Base-by-base conservation (phyloP, 1,140 invertebrate genomes). In the Euura lappo region DNA sequence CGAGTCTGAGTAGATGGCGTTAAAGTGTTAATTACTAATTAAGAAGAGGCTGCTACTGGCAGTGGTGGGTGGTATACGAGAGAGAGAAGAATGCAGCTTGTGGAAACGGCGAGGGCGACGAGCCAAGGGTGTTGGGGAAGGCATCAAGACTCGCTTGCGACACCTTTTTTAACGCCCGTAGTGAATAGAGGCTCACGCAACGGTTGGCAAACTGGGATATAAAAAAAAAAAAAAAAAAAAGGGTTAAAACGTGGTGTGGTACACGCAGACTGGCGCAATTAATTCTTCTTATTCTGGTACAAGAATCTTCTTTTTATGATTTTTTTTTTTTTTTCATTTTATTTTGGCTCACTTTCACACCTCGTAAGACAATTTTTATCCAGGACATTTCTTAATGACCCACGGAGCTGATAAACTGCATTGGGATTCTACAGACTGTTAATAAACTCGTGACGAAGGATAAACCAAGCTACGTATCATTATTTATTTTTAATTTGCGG, bases 11-110 rank as follows among this genome's bases (percentile, higher is more conserved):
- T 77, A 79, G 82, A 84, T 81, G 81, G 81, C 75, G 83, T 85
- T 86, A 85, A 86, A 85, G 85, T 83, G 85, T 87, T 87, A 87
- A 87, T 86, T 87, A 87, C 84, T 87, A 87, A 88, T 88, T 87
- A 87, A 87, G 87, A 82, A 87, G 84, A 60, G 51, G 51, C 28
- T 28, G 28, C 28, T 28, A 28, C 28, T 28, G 28, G 28, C 28
- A 44, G 66, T 42, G 66, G 11, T 42, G 2, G 66, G 66, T 8
- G 66, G 5, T 8, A 44, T 43, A 68, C 28, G 28, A 28, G 28
- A 28, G 28, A 28, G 28, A 28, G 28, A 28, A 28, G 28, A 28
- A 28, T 28, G 28, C 28, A 28, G 28, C 28, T 28, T 28, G 28
- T 28, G 28, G 28, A 28, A 28, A 28, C 28, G 28, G 28, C 28